Evolutionary conservation across 2,797 vertebrate genomes (phyloP), one percentile per base, ranked within the genome.

Genomic region (Basileuterus tristriatus): DNA sequence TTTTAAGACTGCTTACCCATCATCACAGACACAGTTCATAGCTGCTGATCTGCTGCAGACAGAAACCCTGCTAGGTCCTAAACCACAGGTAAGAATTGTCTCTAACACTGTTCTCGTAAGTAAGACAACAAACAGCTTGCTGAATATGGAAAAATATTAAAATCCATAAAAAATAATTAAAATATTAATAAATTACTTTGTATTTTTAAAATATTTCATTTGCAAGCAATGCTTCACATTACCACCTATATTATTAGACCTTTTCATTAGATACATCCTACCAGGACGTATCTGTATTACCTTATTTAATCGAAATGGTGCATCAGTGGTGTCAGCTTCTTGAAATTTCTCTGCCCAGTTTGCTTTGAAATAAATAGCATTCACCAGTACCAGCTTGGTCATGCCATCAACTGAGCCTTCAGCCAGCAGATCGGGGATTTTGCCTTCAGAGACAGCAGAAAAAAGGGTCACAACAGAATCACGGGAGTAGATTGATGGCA

Each of bases 301-400:
- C 98, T 98, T 94, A 87, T 96, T 99, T 94, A 99, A 49, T 83
- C 97, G 95, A 94, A 99, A 99, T 1, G 97, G 96, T 94, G 97
- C 97, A 75, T 99, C 96, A 30, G 92, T 95, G 27, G 99, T 99
- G 52, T 98, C 26, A 6, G 92, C 74, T 53, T 93, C 83, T 65
- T 96, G 37, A 91, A 99, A 99, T 59, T 97, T 97, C 39, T 98
- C 93, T 95, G 96, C 96, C 99, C 99, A 99, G 70, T 96, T 98
- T 2, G 98, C 99, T 96, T 99, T 99, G 97, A 99, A 99, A 96
- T 99, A 99, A 95, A 99, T 97, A 77, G 99, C 99, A 3, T 99
- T 99, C 91, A 99, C 98, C 63, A 99, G 95, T 82, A 98, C 98
- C 5, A 99, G 87, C 90, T 93, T 98, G 8, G 99, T 99, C 83